Evolutionary conservation across 2,797 vertebrate species (phyloP).

Genomic region (Coracias cyanogaster): DNA sequence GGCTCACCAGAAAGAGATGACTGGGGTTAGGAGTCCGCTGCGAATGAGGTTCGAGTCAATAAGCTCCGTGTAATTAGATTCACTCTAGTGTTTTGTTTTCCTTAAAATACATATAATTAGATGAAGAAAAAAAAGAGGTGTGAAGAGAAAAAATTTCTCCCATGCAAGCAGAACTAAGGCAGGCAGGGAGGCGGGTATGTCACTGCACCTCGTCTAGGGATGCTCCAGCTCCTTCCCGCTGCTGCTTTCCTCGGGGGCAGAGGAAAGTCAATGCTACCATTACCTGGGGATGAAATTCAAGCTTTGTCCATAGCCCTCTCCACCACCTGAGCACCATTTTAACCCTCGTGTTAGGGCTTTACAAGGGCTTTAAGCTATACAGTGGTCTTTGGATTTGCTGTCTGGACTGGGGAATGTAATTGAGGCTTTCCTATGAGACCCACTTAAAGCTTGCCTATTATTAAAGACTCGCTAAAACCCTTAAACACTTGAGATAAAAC

Average conservation of each 20-base stretch:
- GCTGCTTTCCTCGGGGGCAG: background rate
- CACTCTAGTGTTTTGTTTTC: constrained; percentile 9
- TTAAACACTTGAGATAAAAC: background rate
- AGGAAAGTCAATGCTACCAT: background rate
- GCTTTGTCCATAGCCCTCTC: background rate
- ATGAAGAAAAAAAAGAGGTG: background rate
- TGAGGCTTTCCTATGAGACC: background rate
- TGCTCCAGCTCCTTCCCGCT: fast-evolving
- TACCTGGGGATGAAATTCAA: background rate
- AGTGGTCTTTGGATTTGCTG: background rate
- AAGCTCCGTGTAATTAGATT: constrained; percentile 20
- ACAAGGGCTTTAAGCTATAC: background rate
- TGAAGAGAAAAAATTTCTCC: background rate
- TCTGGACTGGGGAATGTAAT: background rate
- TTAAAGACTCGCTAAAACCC: constrained; percentile 6
- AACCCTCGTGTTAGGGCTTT: background rate
- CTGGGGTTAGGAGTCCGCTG: background rate
- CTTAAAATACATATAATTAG: constrained; percentile 4
- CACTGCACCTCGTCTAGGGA: fast-evolving
- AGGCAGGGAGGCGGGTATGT: background rate
- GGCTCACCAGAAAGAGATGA: background rate
- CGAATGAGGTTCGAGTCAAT: constrained; percentile 26
- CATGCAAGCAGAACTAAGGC: background rate
- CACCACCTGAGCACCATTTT: background rate
- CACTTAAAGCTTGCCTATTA: background rate